Evolutionary conservation across 2,888 invertebrate genomes (phyloP), one percentile per base, ranked within the genome.

Genomic region (Cheilosia pagana): DNA sequence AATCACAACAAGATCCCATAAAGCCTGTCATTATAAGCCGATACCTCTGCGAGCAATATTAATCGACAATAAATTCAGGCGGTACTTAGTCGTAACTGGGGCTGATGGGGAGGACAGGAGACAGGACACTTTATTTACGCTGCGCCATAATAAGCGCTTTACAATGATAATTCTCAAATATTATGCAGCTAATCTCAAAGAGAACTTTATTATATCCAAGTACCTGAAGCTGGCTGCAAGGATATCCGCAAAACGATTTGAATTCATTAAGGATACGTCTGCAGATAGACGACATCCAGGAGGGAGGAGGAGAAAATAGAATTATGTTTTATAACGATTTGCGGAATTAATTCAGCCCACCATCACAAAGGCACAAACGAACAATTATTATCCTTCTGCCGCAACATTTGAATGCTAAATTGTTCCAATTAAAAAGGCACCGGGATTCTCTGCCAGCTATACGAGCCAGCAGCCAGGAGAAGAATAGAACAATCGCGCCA

Each of bases 341-440:
- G 35, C 45, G 48, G 60, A 85, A 85, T 76, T 76, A 81, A 75
- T 76, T 79, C 65, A 21, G 23, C 53, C 53, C 48, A 65, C 39
- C 55, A 19, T 19, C 35, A 41, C 70, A 85, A 85, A 79, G 79
- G 63, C 59, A 81, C 79, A 81, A 85, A 76, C 75, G 85, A 85
- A 81, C 85, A 85, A 85, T 85, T 81, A 85, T 85, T 81, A 85
- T 85, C 70, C 75, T 67, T 85, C 62, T 71, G 85, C 79, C 75
- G 85, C 85, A 85, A 76, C 81, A 81, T 85, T 85, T 85, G 79
- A 85, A 85, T 85, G 85, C 75, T 81, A 85, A 85, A 85, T 85
- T 75, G 85, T 52, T 75, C 75, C 85, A 85, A 85, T 85, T 85
- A 85, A 76, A 85, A 79, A 8, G 62, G 77, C 71, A 52, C 45